Evolutionary conservation across 2,888 invertebrate genomes (phyloP), one percentile per base, ranked within the genome.

Genomic region (Eilema sororculum): DNA sequence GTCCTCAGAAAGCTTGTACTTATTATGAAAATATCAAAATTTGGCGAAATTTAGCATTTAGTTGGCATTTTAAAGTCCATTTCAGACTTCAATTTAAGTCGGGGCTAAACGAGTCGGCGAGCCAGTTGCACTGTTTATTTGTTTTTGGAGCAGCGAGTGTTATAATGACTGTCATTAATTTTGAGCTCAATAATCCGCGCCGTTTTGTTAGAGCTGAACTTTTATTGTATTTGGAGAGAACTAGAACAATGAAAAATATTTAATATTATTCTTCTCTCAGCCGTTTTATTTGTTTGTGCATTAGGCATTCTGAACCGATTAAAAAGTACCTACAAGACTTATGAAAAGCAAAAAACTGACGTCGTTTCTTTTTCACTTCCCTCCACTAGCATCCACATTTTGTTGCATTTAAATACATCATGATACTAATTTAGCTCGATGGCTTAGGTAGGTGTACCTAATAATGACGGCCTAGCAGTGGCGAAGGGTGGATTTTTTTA

Each of bases 81-180:
- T 72, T 67, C 72, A 81, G 82, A 76, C 72, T 67, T 76, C 73
- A 78, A 79, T 80, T 75, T 73, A 72, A 74, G 62, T 65, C 77
- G 67, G 61, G 74, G 73, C 73, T 78, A 78, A 84, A 81, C 78
- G 83, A 79, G 76, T 78, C 64, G 75, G 79, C 78, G 52, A 52
- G 20, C 2, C 52, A 6, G 52, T n/a, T 84, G 86, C 86, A 84
- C 84, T 83, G 86, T 86, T 87, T 86, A 84, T 86, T 87, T 86
- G 82, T 85, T 88, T 69, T 84, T 75, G 82, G 80, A 80, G 75
- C 73, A 79, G 80, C 82, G 82, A 84, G 78, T 83, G 78, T 84
- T 82, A 86, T 87, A 87, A 88, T 88, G 86, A 83, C 83, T 76
- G 80, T 85, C 88, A 84, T 88, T 88, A 86, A 87, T 87, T 87